These are phyloP conservation scores for Monopterus albus DNA, from an alignment of 2,113 vertebrate genomes.

Conservation along the genomic window DNA sequence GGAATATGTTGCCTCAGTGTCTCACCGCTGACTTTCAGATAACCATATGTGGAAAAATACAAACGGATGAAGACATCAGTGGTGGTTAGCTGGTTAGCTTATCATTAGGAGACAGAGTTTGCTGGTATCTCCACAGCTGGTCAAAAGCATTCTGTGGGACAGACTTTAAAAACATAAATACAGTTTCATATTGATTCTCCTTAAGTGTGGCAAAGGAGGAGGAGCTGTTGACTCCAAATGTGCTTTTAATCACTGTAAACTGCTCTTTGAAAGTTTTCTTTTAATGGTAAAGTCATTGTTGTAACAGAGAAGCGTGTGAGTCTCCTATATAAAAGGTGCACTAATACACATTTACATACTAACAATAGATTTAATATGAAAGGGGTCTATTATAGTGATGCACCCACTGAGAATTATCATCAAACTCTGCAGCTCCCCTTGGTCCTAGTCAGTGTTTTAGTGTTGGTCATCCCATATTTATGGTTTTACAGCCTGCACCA, in stretches of 20 bases:
- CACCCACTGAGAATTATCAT: too few relatives aligned
- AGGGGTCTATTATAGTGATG: neutral
- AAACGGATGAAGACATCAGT: conserved; percentile 64
- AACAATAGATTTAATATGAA: neutral
- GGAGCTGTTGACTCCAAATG: neutral
- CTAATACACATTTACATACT: neutral
- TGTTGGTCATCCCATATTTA: too few relatives aligned
- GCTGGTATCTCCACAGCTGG: conserved; percentile 37
- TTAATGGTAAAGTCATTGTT: too few relatives aligned
- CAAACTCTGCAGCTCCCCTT: too few relatives aligned
- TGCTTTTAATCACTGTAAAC: too few relatives aligned
- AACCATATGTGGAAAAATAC: conserved; percentile 74
- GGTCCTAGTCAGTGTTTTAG: too few relatives aligned
- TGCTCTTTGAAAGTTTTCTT: too few relatives aligned
- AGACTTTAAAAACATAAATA: conserved; percentile 26
- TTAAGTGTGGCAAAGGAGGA: neutral
- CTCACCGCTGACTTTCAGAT: conserved; percentile 72
- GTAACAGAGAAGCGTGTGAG: neutral
- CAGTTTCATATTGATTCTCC: conserved; percentile 2
- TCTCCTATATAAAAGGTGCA: neutral
- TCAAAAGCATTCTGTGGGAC: conserved; percentile 2
- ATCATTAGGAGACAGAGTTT: conserved; percentile 57
- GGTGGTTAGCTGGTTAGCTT: conserved; percentile 62
- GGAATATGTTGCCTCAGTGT: conserved; percentile 72
- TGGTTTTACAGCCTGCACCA: too few relatives aligned